Percentiles rank a stretch among this genome's conserved stretches.
Conservation (phyloP, 1,140 invertebrate species). For the Diorhabda sublineata region DNA sequence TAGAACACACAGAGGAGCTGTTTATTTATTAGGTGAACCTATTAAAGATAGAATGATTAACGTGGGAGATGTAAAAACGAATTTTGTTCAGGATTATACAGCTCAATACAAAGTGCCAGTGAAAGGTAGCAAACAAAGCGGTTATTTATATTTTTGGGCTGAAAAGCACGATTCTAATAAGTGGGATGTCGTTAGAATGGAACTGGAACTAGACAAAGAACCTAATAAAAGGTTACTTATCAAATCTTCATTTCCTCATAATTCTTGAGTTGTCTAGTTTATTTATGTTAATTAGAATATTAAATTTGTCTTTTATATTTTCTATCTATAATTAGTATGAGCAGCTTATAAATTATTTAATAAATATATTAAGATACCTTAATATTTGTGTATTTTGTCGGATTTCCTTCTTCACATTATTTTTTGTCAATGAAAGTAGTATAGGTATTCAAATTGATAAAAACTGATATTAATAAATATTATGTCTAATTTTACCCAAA, state of each 20-base stretch:
- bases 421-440: no score
- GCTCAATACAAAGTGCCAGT: slow-evolving; percentile 60
- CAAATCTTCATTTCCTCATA: slow-evolving; percentile 25
- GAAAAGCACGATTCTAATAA: slow-evolving; percentile 45
- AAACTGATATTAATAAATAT: no score
- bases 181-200: slow-evolving; percentile 52
- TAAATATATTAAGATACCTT: no score
- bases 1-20: slow-evolving; percentile 52
- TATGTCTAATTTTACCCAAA: no score
- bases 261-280: no score
- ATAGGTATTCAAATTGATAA: no score
- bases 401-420: no score
- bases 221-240: slow-evolving; percentile 49
- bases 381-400: no score
- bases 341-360: no score
- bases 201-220: slow-evolving; percentile 53
- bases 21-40: slow-evolving; percentile 59
- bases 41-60: slow-evolving; percentile 59
- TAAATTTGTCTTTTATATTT: no score
- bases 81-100: slow-evolving; percentile 50
- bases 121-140: slow-evolving; percentile 57
- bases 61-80: slow-evolving; percentile 52
- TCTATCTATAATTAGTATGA: no score
- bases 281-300: no score
- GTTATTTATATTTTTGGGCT: slow-evolving; percentile 52